Base-by-base conservation (phyloP, 2,888 invertebrate genomes). In the Cryptus viduatorius region DNA sequence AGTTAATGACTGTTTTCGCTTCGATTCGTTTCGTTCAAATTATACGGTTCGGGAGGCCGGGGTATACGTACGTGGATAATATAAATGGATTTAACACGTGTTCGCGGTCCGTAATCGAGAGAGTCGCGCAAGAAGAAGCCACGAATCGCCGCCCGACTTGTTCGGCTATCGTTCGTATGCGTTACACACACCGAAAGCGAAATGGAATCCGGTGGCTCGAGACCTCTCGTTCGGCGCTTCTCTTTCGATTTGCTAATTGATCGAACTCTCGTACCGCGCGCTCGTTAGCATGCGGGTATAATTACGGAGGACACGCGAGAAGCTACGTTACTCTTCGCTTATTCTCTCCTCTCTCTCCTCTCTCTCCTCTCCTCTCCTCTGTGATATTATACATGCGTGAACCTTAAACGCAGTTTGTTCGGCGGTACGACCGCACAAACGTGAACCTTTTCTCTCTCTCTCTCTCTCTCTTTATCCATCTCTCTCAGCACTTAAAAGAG, bases 231-330 rank as follows among this genome's bases (percentile, higher is more conserved):
- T 42, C 53, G 42, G 56, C 59, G 50, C 50, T 42, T 69, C 84
- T 85, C 75, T 69, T 79, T 79, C 79, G 61, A 85, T 56, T 84
- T 71, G 84, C 84, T 85, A 85, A 85, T 82, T 79, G 82, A 85
- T 85, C 84, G 79, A 82, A 72, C 79, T 75, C 56, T 59, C 75
- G 76, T 76, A 73, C 37, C 37, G 16, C 8, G 56, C 82, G 82
- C 84, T 85, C 84, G 84, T 85, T 85, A 85, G 84, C 84, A 85
- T 82, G 76, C 69, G 76, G 50, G 19, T 79, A 68, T 85, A 85
- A 85, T 85, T 82, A 85, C 82, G 79, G 71, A 48, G 79, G 84
- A 85, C 82, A 85, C 84, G 82, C 82, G 64, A 69, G 65, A 76
- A 82, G 65, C 29, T 31, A 31, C 46, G 44, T 69, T 44, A 59